Conservation (phyloP, 1,140 invertebrate species). For the Sitobion miscanthi region DNA sequence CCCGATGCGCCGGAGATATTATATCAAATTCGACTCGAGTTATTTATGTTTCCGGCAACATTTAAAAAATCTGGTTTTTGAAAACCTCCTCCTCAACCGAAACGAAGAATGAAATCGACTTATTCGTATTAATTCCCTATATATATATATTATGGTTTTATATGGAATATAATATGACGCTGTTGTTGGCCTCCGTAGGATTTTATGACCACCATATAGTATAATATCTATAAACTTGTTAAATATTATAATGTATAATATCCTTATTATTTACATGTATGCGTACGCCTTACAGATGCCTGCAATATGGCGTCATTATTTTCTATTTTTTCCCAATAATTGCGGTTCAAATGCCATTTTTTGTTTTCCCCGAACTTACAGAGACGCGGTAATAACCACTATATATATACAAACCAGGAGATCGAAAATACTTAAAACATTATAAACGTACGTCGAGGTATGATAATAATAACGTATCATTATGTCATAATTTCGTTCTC, state of each 20-base stretch:
- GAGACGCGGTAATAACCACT: neutral
- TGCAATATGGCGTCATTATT: neutral
- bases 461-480: slow-evolving; percentile 7
- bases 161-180: neutral
- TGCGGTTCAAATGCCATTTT: neutral
- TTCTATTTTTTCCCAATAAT: neutral
- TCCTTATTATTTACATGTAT: no score
- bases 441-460: neutral
- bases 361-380: neutral
- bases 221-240: neutral
- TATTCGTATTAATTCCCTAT: neutral
- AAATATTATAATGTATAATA: neutral
- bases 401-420: neutral
- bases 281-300: neutral
- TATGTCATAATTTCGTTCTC: neutral
- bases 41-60: neutral
- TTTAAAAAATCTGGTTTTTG: neutral
- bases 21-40: neutral
- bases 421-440: neutral
- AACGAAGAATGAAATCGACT: neutral
- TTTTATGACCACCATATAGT: neutral
- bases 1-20: no score
- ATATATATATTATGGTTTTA: no score
- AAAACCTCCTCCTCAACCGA: neutral
- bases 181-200: neutral